Base-by-base conservation (phyloP, 1,140 invertebrate genomes). In the Periplaneta americana region DNA sequence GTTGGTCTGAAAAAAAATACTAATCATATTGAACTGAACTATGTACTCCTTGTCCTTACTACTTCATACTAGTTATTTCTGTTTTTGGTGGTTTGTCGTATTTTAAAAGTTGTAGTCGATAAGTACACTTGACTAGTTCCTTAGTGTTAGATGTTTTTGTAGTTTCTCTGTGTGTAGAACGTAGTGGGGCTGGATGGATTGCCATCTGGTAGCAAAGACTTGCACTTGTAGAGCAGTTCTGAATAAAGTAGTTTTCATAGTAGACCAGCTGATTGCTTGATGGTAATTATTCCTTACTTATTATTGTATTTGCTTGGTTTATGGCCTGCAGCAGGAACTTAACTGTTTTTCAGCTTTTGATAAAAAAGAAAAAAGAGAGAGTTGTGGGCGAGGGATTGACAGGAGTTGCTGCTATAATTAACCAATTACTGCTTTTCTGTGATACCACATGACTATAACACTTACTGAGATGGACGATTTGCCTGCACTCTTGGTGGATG, bases 161-260 rank as follows among this genome's bases (percentile, higher is more conserved):
- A 83, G 82, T 83, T 83, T 39, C 32, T 82, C 37, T 82, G 77
- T 82, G 77, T 84, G 83, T 84, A 78, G 79, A 77, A 80, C 36
- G 78, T 80, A 79, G 78, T 75, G 57, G 82, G 83, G 80, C 80
- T 83, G 83, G 83, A 80, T 84, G 82, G 82, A 81, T 76, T 83
- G 83, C 83, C 82, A 82, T 83, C 82, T 81, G 74, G 80, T 78
- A 80, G 78, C 75, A 33, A 83, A 81, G 37, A 80, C 77, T 82
- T 83, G 82, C 82, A 83, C 82, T 81, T 84, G 83, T 84, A 84
- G 83, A 80, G 83, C 83, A 81, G 78, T 80, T 81, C 75, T 84
- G 74, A 84, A 84, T 84, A 84, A 84, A 84, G 83, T 84, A 84
- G 83, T 84, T 84, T 66, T 84, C 82, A 81, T 80, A 82, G 83